These are phyloP conservation scores for Artemia franciscana DNA, from an alignment of 1,140 invertebrate genomes.

Conservation along the genomic window DNA sequence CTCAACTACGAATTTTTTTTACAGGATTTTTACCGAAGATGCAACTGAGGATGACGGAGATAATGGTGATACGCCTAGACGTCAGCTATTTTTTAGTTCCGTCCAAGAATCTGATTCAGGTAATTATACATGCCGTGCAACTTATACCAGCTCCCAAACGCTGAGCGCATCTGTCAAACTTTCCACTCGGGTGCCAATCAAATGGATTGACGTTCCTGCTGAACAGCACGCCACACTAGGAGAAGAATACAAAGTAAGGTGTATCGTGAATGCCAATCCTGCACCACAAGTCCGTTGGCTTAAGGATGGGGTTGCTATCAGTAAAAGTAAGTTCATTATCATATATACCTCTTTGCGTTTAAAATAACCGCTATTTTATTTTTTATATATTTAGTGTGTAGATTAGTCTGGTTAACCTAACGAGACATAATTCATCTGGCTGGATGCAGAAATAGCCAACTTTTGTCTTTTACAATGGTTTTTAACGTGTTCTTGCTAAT, in stretches of 20 bases:
- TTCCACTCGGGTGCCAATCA: conserved; percentile 51
- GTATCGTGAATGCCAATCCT: conserved; percentile 59
- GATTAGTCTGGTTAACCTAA: too few relatives aligned
- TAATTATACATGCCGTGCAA: conserved; percentile 54
- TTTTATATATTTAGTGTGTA: too few relatives aligned
- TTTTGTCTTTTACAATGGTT: too few relatives aligned
- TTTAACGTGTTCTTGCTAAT: too few relatives aligned
- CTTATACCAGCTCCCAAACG: conserved; percentile 38
- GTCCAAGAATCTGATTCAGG: conserved; percentile 49
- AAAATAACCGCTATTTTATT: too few relatives aligned
- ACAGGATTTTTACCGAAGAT: conserved; percentile 25
- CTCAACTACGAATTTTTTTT: too few relatives aligned
- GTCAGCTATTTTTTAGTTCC: conserved; percentile 43
- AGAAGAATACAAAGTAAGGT: conserved; percentile 47
- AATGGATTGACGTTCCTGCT: conserved; percentile 55
- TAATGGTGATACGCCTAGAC: conserved; percentile 21
- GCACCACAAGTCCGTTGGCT: conserved; percentile 59
- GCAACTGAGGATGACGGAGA: conserved; percentile 30
- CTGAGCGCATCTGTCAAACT: conserved; percentile 38
- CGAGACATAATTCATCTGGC: too few relatives aligned
- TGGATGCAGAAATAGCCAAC: too few relatives aligned
- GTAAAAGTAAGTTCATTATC: conserved; percentile 14
- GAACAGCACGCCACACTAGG: conserved; percentile 57
- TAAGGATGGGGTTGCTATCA: conserved; percentile 38
- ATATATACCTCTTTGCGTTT: too few relatives aligned